Base-by-base conservation (phyloP, 2,113 vertebrate species). In the Chaenogobius annularis region DNA sequence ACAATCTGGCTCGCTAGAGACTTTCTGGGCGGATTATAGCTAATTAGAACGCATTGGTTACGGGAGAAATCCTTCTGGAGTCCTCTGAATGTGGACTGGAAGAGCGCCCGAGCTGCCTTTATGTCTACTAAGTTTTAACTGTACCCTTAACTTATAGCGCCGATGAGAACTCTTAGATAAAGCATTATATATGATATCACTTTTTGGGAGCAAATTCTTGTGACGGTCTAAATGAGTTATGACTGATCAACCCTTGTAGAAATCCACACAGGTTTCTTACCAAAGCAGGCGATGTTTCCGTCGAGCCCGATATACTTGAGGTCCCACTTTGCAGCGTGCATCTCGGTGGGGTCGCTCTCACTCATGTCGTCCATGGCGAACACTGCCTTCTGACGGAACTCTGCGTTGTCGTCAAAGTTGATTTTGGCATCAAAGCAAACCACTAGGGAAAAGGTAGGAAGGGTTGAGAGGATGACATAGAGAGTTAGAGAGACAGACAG, bases 401-500 rank as follows among this genome's bases (percentile, higher is more conserved):
- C 96, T 0, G 98, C 98, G 0, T 99, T 99, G 93, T 99, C 98
- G 62, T 99, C 98, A 70, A 99, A 99, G 94, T 96, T 99, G 92
- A 99, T 99, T 90, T 99, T 99, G 73, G 98, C 98, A 88, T 99
- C 98, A 80, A 99, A 99, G 90, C 97, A 99, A 80, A 99, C 96
- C 87, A 99, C 98, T 99, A 75, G 52, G 85, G 75, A 6, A 64
- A 54, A 46, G 59, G 62, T 11, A 22, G 10, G 43, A 35, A 72
- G 43, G 11, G 40, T 68, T 10, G 23, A 6, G 10, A 56, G 68
- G 43, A 73, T 37, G 17, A 82, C 63, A 79, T 76, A 75, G 55
- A 56, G 3, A 59, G 80, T 83, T 17, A 76, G 43, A 20, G 46
- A 75, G 50, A 50, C 22, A 54, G 46, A 79, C 7, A 55, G 68